Percentiles rank a stretch among this genome's conserved stretches.
Conservation (phyloP, 1,140 invertebrate species). For the Sycophila sp. region DNA sequence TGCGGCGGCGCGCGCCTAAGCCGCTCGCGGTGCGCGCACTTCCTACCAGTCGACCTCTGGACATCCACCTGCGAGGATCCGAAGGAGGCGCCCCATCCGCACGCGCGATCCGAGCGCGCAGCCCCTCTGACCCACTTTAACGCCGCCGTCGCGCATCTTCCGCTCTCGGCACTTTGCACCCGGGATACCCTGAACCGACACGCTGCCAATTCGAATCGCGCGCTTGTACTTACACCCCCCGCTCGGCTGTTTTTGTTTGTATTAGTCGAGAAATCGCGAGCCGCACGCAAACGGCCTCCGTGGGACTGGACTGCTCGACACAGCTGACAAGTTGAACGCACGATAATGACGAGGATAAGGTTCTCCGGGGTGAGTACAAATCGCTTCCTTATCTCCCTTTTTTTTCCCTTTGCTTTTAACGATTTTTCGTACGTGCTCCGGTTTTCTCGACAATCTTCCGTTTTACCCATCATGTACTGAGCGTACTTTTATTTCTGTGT, state of each 20-base stretch:
- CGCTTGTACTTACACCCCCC: no score
- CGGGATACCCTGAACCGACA: no score
- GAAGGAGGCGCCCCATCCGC: no score
- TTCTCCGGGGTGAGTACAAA: conserved; percentile 39
- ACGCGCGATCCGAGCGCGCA: conserved; percentile 50
- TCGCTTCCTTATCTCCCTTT: not conserved
- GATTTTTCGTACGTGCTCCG: not conserved
- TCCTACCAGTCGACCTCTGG: conserved; percentile 64
- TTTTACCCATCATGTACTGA: no score
- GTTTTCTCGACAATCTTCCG: no score
- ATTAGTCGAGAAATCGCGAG: not conserved
- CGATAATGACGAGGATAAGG: conserved; percentile 42
- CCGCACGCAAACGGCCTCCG: no score
- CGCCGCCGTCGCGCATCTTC: no score
- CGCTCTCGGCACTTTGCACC: no score
- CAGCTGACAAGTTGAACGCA: not conserved
- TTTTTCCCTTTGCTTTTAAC: not conserved
- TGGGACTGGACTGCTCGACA: no score
- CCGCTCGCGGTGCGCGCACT: conserved; percentile 1
- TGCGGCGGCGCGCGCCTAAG: not conserved
- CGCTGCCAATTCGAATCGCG: no score
- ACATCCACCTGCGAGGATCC: conserved; percentile 65
- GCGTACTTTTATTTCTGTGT: no score
- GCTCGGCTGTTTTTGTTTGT: not conserved
- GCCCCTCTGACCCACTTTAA: conserved; percentile 51